phyloP scores from a whole-genome alignment of 2,888 invertebrate species.

The Tuberolachnus salignus region DNA sequence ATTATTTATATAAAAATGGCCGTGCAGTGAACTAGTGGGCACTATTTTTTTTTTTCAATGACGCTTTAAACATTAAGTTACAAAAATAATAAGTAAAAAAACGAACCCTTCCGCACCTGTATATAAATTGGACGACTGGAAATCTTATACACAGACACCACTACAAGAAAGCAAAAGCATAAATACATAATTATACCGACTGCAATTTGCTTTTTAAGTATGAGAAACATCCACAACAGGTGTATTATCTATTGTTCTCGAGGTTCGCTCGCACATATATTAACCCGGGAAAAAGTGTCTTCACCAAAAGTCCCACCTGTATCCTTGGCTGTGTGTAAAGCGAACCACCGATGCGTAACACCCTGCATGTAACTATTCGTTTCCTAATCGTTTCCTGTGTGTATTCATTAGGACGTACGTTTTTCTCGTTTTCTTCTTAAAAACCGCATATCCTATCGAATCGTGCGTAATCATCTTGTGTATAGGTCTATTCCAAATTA shows the following conservation, averaged over 20 bases:
- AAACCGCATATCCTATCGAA: slow-evolving; percentile 25
- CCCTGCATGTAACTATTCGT: slow-evolving; percentile 53
- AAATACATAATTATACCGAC: slow-evolving; percentile 30
- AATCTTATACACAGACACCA: slow-evolving; percentile 9
- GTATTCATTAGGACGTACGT: slow-evolving; percentile 12
- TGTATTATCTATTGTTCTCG: slow-evolving; percentile 54
- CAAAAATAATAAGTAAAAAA: slow-evolving; percentile 15
- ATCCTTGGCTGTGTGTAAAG: slow-evolving; percentile 38
- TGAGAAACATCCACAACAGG: slow-evolving; percentile 52
- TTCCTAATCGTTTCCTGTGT: slow-evolving; percentile 56
- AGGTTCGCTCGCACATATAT: slow-evolving; percentile 54
- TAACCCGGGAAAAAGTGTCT: slow-evolving; percentile 53
- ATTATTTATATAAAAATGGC: background rate
- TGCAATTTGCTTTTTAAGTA: slow-evolving; percentile 54
- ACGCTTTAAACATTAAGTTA: background rate
- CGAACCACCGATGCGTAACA: slow-evolving; percentile 50
- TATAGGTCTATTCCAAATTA: background rate
- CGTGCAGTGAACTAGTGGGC: too few species aligned
- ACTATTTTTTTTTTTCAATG: background rate
- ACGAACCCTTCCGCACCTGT: background rate
- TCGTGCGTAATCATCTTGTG: background rate
- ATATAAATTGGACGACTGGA: slow-evolving; percentile 31
- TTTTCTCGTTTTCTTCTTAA: slow-evolving; percentile 26
- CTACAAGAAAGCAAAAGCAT: slow-evolving; percentile 48
- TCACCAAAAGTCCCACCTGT: slow-evolving; percentile 55